phyloP scores from a whole-genome alignment of 2,113 vertebrate genomes.

The Felis catus region DNA sequence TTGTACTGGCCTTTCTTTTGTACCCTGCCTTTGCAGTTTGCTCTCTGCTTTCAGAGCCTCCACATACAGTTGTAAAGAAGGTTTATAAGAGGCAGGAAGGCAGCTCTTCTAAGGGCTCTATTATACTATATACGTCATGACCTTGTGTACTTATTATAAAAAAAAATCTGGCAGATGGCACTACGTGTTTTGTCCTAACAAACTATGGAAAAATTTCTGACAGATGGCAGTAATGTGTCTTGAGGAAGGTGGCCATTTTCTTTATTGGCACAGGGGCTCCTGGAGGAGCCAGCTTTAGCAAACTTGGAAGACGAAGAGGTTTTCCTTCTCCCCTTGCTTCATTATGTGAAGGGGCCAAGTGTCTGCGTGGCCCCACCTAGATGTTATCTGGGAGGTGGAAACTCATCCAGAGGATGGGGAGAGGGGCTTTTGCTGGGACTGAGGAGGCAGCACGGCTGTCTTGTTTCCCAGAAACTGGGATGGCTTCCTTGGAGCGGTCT shows the following conservation, averaged over 20 bases:
- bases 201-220: not conserved
- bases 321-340: not conserved
- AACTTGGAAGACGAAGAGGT: not conserved
- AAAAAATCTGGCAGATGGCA: not conserved
- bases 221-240: not conserved
- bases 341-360: not conserved
- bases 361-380: not conserved
- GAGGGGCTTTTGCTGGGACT: not conserved
- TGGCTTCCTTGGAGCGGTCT: not conserved
- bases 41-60: not conserved
- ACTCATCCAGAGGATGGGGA: not conserved
- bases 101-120: not conserved
- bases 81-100: not conserved
- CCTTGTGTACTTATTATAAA: not conserved
- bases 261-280: not conserved
- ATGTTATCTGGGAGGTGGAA: not conserved
- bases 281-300: not conserved
- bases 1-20: not conserved
- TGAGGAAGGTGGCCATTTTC: not conserved
- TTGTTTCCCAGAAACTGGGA: not conserved
- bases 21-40: not conserved
- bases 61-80: not conserved
- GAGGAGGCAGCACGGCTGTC: not conserved
- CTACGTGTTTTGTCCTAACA: not conserved
- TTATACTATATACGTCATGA: not conserved